Evolutionary conservation across 53 echinoderm and acorn worm genomes (phyloP).

Genomic region (Apostichopus leukothele): DNA sequence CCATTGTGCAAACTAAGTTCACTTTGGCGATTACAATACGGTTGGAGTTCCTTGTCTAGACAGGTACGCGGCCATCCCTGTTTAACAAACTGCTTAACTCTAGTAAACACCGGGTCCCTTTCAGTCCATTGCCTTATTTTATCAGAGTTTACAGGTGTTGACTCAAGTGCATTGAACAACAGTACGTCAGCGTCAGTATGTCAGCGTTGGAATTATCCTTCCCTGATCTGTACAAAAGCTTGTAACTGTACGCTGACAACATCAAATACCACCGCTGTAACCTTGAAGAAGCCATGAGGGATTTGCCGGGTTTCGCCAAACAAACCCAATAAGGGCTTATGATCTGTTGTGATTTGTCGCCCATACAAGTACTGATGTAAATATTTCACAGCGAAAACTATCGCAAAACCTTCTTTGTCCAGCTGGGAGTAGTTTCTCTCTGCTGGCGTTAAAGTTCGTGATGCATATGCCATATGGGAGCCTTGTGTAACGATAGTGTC

Average conservation of each 20-base stretch:
- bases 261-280: conserved; percentile 49
- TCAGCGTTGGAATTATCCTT: conserved; percentile 48
- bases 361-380: conserved; percentile 55
- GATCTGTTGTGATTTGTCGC: conserved; percentile 30
- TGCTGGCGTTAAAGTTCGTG: conserved; percentile 3
- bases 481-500: background rate
- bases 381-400: conserved; percentile 24
- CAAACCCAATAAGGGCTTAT: conserved; percentile 43
- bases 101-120: no score
- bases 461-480: conserved; percentile 17
- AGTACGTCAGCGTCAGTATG: background rate
- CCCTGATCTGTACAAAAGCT: conserved; percentile 1
- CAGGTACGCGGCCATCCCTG: no score
- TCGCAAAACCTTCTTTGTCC: conserved; percentile 54
- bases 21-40: no score
- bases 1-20: no score
- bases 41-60: no score
- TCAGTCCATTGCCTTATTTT: no score
- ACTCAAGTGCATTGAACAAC: no score
- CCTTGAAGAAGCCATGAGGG: conserved; percentile 50
- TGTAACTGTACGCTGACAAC: conserved; percentile 27
- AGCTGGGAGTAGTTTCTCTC: conserved; percentile 52
- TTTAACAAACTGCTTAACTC: no score
- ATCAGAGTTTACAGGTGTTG: no score
- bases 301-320: conserved; percentile 29